phyloP scores from a whole-genome alignment of 2,888 invertebrate species.

The Sphecodes monilicornis region DNA sequence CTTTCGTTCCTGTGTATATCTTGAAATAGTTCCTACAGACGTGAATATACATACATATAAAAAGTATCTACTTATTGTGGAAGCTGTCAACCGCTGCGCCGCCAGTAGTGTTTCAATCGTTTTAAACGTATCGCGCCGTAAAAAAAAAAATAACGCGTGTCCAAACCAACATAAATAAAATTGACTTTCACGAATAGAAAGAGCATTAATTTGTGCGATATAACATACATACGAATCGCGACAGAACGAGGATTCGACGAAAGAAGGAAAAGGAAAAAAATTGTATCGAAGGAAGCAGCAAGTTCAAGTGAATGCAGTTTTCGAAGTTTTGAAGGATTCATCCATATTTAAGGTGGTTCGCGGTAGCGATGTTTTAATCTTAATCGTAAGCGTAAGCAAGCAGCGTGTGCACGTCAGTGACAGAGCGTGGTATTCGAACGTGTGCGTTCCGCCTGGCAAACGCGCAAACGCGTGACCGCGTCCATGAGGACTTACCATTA shows the following conservation, averaged over 20 bases:
- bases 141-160: background rate
- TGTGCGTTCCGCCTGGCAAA: constrained; percentile 65
- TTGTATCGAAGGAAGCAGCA: background rate
- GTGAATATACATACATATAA: background rate
- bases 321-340: constrained; percentile 19
- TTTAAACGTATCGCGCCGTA: background rate
- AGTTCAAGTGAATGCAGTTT: constrained; percentile 25
- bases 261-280: background rate
- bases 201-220: background rate
- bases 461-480: constrained; percentile 72
- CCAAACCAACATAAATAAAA: background rate
- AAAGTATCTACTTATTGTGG: background rate
- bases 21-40: background rate
- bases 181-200: background rate
- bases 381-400: constrained; percentile 19
- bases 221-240: background rate
- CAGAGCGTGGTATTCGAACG: constrained; percentile 61
- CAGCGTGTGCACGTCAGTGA: constrained; percentile 51
- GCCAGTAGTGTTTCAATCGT: background rate
- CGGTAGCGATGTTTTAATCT: constrained; percentile 56
- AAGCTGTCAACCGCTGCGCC: background rate
- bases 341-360: constrained; percentile 47
- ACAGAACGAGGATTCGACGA: background rate
- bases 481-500: constrained; percentile 76
- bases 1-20: background rate